phyloP scores from a whole-genome alignment of 2,888 invertebrate genomes.

The Idaea biselata region DNA sequence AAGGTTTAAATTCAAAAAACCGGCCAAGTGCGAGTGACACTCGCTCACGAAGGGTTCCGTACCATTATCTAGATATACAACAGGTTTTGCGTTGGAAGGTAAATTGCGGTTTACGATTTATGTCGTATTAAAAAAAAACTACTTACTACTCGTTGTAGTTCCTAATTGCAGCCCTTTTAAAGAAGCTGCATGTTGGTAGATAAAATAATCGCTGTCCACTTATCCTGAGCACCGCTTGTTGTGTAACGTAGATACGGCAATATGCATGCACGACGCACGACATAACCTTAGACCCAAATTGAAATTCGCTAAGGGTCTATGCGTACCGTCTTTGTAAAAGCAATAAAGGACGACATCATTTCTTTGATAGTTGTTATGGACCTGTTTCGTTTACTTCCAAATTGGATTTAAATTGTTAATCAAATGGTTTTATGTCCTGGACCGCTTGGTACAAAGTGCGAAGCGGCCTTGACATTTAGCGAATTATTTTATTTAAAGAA shows the following conservation, averaged over 20 bases:
- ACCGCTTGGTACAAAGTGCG: neutral
- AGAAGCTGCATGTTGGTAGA: no score
- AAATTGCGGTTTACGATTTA: no score
- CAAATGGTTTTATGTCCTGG: neutral
- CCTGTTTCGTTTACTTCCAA: neutral
- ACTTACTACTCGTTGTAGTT: no score
- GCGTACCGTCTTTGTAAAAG: conserved; percentile 30
- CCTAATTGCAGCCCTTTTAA: no score
- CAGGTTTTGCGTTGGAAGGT: no score
- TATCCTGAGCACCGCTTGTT: neutral
- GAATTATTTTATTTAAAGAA: no score
- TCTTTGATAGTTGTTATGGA: neutral
- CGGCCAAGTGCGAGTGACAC: no score
- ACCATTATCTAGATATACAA: no score
- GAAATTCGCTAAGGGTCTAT: conserved; percentile 46
- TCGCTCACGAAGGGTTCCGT: no score
- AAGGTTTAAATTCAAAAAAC: no score
- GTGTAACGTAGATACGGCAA: conserved; percentile 52
- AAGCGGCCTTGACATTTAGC: no score
- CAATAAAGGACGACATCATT: conserved; percentile 7
- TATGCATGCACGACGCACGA: conserved; percentile 56
- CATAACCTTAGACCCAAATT: conserved; percentile 52
- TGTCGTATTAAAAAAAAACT: no score
- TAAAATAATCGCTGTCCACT: neutral
- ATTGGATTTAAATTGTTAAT: conserved; percentile 1